Percentiles rank a stretch among this genome's conserved stretches.
Conservation (phyloP, 2,113 vertebrate species). For the Pelodiscus sinensis region DNA sequence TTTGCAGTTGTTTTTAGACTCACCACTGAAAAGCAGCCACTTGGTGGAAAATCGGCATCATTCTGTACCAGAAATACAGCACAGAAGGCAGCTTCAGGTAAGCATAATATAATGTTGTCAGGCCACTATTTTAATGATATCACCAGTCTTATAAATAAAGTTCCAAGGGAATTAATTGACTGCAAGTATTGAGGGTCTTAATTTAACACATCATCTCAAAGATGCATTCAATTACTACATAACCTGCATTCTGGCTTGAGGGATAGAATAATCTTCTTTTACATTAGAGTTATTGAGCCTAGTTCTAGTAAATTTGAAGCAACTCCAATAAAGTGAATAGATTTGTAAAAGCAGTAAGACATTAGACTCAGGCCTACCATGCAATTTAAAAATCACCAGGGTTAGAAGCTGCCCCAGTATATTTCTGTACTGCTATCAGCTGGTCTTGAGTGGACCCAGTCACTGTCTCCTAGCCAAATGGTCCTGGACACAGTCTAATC, state of each 20-base stretch:
- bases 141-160: constrained; percentile 6
- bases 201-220: constrained; percentile 48
- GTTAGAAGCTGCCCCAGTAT: not conserved
- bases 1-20: not conserved
- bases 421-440: not conserved
- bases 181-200: constrained; percentile 21
- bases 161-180: constrained; percentile 56
- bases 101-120: constrained; percentile 43
- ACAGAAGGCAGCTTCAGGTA: constrained; percentile 15
- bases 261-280: constrained; percentile 50
- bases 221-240: constrained; percentile 34
- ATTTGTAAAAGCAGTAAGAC: constrained; percentile 35
- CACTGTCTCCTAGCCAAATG: not conserved
- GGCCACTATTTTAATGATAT: not conserved
- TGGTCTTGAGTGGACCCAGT: not conserved
- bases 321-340: constrained; percentile 14
- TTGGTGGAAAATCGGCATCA: not conserved
- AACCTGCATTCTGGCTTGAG: constrained; percentile 44
- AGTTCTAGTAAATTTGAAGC: constrained; percentile 53
- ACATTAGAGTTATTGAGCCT: constrained; percentile 50
- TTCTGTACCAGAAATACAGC: not conserved
- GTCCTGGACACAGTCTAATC: not conserved
- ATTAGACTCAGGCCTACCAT: constrained; percentile 24
- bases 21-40: not conserved
- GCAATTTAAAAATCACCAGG: constrained; percentile 12